Percentiles rank a stretch among this genome's conserved stretches.
Evolutionary conservation across 1,140 invertebrate genomes (phyloP).

Genomic region (Agrilus planipennis): DNA sequence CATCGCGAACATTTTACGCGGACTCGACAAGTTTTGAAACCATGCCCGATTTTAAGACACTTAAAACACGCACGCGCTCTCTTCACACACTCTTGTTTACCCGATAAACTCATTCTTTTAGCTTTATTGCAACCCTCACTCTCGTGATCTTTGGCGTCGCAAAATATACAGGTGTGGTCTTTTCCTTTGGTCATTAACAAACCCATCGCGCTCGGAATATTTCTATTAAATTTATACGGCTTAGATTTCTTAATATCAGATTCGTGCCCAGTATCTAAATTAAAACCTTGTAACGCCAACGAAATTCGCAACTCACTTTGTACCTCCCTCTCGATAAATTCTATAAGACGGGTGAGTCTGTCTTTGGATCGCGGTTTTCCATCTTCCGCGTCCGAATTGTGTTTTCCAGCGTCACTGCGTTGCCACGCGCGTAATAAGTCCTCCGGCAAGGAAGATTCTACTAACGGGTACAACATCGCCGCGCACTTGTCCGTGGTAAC

Average conservation of each 20-base stretch:
- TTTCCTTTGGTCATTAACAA: not conserved
- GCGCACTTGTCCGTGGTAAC: conserved; percentile 9
- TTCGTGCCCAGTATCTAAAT: not conserved
- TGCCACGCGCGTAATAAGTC: conserved; percentile 25
- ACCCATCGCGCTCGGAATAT: not conserved
- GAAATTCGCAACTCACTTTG: not conserved
- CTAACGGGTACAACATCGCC: conserved; percentile 16
- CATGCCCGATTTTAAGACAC: not conserved
- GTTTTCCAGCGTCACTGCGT: not conserved
- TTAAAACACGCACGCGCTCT: not conserved
- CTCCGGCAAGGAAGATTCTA: conserved; percentile 25
- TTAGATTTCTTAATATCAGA: not conserved
- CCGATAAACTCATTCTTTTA: not conserved
- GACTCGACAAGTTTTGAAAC: not conserved
- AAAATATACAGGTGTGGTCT: not conserved
- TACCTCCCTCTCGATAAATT: not conserved
- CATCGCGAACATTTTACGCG: not conserved
- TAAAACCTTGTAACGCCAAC: conserved; percentile 1
- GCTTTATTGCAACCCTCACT: conserved; percentile 1
- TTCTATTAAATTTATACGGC: not conserved
- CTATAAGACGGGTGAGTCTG: not conserved
- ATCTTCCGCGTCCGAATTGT: not conserved
- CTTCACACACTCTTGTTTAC: not conserved
- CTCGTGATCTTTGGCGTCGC: not conserved
- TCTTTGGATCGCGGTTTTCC: not conserved